These are phyloP conservation scores for Lycodopsis pacificus DNA, from an alignment of 2,797 vertebrate genomes.

Conservation along the genomic window DNA sequence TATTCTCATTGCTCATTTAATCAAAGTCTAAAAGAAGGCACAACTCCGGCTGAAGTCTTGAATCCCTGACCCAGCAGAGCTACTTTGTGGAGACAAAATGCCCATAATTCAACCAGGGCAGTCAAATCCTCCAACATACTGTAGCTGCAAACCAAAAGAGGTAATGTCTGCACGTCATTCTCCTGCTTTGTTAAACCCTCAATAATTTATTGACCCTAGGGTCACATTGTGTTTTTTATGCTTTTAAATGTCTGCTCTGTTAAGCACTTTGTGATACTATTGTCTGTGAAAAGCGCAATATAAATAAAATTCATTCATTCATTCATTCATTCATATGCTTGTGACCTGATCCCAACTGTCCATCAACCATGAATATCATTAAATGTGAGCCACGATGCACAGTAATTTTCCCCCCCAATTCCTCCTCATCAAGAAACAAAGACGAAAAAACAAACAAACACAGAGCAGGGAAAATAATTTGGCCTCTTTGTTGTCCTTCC, in stretches of 20 bases:
- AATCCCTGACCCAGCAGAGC: neutral
- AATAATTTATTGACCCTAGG: too few species aligned
- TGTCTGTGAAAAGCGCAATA: too few species aligned
- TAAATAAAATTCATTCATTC: too few species aligned
- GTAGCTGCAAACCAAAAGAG: conserved; percentile 21
- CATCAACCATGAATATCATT: conserved; percentile 50
- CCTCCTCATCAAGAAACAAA: conserved; percentile 77
- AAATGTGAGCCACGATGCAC: conserved; percentile 81
- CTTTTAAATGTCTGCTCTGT: too few species aligned
- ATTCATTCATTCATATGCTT: too few species aligned
- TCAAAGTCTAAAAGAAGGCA: neutral
- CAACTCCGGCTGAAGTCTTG: conserved; percentile 1
- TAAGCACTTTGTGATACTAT: too few species aligned
- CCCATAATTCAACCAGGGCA: neutral
- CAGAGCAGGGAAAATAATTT: conserved; percentile 52
- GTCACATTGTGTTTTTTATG: too few species aligned
- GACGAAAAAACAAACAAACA: conserved; percentile 48
- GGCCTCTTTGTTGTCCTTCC: conserved; percentile 60
- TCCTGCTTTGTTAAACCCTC: conserved; percentile 33
- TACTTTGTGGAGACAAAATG: conserved; percentile 8
- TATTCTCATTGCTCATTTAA: neutral
- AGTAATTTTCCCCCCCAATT: conserved; percentile 82
- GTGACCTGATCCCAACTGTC: conserved; percentile 40
- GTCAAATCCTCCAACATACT: conserved; percentile 6
- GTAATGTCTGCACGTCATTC: conserved; percentile 21